phyloP scores from a whole-genome alignment of 2,888 invertebrate genomes.

The Chamaedrilus cognettii region DNA sequence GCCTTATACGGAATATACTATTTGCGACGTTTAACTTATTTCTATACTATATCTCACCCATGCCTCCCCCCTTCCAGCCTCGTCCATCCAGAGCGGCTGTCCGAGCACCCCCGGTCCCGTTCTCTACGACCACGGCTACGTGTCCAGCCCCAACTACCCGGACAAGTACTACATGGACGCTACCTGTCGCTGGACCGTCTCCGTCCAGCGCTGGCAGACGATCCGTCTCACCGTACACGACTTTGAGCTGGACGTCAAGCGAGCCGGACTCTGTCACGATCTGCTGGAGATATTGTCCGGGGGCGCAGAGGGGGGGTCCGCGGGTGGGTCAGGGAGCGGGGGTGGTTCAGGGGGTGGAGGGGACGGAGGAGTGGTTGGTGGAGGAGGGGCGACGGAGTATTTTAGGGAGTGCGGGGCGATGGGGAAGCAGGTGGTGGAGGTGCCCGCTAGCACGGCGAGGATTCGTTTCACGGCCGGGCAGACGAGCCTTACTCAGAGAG shows the following conservation, averaged over 20 bases:
- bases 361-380: neutral
- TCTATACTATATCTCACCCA: no score
- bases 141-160: conserved; percentile 39
- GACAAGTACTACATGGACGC: conserved; percentile 36
- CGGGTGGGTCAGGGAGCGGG: neutral
- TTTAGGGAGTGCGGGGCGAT: conserved; percentile 37
- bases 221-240: conserved; percentile 30
- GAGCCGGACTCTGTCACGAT: conserved; percentile 29
- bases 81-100: no score
- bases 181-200: conserved; percentile 33
- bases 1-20: no score
- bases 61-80: no score
- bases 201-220: conserved; percentile 30
- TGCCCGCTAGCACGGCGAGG: conserved; percentile 15
- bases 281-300: conserved; percentile 28
- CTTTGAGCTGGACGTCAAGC: conserved; percentile 38
- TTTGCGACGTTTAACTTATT: no score
- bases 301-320: neutral
- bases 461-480: conserved; percentile 30
- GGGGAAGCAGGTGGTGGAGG: conserved; percentile 30
- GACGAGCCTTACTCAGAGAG: conserved; percentile 33
- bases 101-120: no score
- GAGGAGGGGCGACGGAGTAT: conserved; percentile 12
- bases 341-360: neutral
- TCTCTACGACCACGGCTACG: conserved; percentile 29